These are phyloP conservation scores for Pyralis farinalis DNA, from an alignment of 2,888 invertebrate species.

Conservation along the genomic window DNA sequence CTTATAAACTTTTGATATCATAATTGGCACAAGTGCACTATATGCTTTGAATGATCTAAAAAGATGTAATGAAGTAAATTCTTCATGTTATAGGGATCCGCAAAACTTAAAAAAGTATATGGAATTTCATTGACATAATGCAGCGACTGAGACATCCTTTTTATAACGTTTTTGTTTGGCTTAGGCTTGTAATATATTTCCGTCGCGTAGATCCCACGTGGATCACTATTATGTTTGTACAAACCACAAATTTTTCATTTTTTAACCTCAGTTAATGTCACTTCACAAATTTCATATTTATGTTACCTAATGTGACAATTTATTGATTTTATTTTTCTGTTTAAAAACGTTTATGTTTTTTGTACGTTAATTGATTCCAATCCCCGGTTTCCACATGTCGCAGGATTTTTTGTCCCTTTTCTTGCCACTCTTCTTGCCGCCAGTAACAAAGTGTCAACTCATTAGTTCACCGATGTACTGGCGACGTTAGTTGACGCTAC, in stretches of 20 bases:
- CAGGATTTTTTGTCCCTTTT: too few relatives aligned
- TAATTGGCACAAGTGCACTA: background rate
- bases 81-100: background rate
- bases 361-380: background rate
- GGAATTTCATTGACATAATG: background rate
- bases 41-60: background rate
- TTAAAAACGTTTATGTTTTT: background rate
- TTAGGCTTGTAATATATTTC: background rate
- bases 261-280: too few relatives aligned
- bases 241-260: too few relatives aligned
- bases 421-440: constrained; percentile 5
- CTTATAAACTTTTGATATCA: background rate
- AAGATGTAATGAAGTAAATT: background rate
- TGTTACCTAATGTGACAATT: too few relatives aligned
- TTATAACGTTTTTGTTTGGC: background rate
- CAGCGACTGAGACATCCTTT: background rate
- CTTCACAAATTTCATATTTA: too few relatives aligned
- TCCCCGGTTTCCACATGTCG: too few relatives aligned
- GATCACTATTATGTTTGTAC: background rate
- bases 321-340: background rate
- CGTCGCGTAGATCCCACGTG: background rate
- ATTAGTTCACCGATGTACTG: constrained; percentile 28
- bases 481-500: constrained; percentile 40
- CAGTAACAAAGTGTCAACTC: constrained; percentile 29
- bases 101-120: background rate